phyloP scores from a whole-genome alignment of 1,140 invertebrate species.

The Thaumetopoea pityocampa region DNA sequence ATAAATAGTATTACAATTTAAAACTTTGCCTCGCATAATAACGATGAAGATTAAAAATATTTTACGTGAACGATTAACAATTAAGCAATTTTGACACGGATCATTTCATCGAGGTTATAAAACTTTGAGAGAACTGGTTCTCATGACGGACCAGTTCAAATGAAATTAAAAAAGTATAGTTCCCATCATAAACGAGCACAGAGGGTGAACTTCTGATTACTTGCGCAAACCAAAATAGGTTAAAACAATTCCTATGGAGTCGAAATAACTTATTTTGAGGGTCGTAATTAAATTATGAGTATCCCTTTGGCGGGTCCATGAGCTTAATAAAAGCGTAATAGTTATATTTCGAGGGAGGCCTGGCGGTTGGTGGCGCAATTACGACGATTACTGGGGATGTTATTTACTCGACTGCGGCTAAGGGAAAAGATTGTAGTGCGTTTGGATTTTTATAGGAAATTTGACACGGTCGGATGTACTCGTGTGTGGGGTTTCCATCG shows the following conservation, averaged over 20 bases:
- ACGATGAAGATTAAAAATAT: no score
- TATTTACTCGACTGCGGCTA: constrained; percentile 13
- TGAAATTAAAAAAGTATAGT: no score
- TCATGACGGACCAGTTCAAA: no score
- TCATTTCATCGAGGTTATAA: no score
- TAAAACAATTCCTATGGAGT: constrained; percentile 21
- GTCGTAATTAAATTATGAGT: constrained; percentile 64
- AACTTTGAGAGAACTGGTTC: no score
- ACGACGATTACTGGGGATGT: constrained; percentile 38
- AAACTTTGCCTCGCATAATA: no score
- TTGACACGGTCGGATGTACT: not conserved
- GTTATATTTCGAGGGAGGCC: constrained; percentile 58
- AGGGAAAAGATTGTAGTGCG: constrained; percentile 16
- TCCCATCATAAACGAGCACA: no score
- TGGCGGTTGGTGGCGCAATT: constrained; percentile 53
- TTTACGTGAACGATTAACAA: no score
- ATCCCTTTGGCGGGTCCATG: constrained; percentile 56
- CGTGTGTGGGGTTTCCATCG: not conserved
- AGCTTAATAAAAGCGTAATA: constrained; percentile 69
- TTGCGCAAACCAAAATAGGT: constrained; percentile 6
- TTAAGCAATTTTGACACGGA: no score
- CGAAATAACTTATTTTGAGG: constrained; percentile 39
- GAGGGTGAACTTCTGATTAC: constrained; percentile 7
- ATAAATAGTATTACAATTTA: no score
- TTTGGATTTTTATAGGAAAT: constrained; percentile 5